phyloP scores from a whole-genome alignment of 2,113 vertebrate species.

The Hirundichthys speculiger region DNA sequence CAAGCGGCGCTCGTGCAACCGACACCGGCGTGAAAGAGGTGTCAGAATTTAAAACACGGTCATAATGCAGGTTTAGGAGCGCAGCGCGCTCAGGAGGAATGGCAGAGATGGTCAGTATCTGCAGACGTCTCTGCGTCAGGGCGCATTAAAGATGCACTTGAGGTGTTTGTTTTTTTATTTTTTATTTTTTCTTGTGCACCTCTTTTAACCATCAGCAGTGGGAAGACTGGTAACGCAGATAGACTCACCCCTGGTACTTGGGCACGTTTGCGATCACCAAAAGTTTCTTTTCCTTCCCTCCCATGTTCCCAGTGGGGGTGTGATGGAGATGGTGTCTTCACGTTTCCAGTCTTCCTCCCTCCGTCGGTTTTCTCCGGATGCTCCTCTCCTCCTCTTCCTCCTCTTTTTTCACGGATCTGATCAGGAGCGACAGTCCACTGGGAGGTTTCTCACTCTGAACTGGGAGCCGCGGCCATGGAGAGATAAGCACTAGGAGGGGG shows the following conservation, averaged over 20 bases:
- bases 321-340: conserved; percentile 36
- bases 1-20: conserved; percentile 44
- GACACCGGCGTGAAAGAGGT: conserved; percentile 45
- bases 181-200: too few species aligned
- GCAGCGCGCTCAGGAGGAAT: conserved; percentile 30
- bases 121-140: too few species aligned
- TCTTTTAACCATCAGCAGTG: too few species aligned
- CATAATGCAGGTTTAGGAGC: conserved; percentile 29
- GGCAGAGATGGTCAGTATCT: background rate
- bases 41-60: conserved; percentile 65
- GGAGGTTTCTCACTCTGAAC: conserved; percentile 48
- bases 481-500: conserved; percentile 44
- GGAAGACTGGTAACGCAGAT: background rate
- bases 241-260: conserved; percentile 72
- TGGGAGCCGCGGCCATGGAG: conserved; percentile 47
- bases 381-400: too few species aligned
- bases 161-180: too few species aligned
- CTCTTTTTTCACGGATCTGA: conserved; percentile 66
- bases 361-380: conserved; percentile 23
- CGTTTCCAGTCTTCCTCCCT: conserved; percentile 8
- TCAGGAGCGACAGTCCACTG: conserved; percentile 25
- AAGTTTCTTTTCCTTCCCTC: conserved; percentile 78
- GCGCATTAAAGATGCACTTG: background rate
- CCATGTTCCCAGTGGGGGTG: conserved; percentile 78
- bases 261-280: conserved; percentile 68